Evolutionary conservation across 2,113 vertebrate species (phyloP), one percentile per base, ranked within the genome.

Genomic region (Anoplopoma fimbria): DNA sequence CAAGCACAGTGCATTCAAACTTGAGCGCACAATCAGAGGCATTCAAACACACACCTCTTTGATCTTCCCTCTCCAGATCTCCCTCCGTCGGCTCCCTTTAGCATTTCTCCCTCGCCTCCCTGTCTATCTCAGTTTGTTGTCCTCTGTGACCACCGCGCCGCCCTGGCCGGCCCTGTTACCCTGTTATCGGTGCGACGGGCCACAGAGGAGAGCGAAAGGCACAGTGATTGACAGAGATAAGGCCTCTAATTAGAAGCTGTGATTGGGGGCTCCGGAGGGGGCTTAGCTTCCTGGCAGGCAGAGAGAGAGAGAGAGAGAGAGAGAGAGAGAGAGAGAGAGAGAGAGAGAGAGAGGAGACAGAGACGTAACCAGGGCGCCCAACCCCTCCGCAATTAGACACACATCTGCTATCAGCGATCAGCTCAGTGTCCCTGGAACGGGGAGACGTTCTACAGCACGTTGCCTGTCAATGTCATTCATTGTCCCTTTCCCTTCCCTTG

Each of bases 341-440:
- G 36, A 38, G 36, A 80, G 83, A 82, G 84, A 71, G 81, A 79
- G 85, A 87, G 79, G 83, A 91, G 86, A 91, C 90, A 87, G 77
- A 91, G 89, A 93, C 58, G 49, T 78, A 90, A 87, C 83, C 89
- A 73, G 91, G 88, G 76, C 71, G 25, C 81, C 84, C 85, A 87
- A 84, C 83, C 90, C 87, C 72, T 49, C 83, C 14, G 51, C 92
- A 93, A 92, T 94, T 93, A 94, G 81, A 86, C 87, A 83, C 92
- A 92, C 93, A 93, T 94, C 90, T 93, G 92, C 90, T 94, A 91
- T 94, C 93, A 89, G 82, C 73, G 71, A 93, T 92, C 92, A 83
- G 89, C 87, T 84, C 88, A 9, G 62, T 90, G 91, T 91, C 90
- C 84, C 90, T 64, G 72, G 75, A 89, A 93, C 76, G 49, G 71